phyloP scores from a whole-genome alignment of 2,888 invertebrate species.

The Mesochorus sp. region DNA sequence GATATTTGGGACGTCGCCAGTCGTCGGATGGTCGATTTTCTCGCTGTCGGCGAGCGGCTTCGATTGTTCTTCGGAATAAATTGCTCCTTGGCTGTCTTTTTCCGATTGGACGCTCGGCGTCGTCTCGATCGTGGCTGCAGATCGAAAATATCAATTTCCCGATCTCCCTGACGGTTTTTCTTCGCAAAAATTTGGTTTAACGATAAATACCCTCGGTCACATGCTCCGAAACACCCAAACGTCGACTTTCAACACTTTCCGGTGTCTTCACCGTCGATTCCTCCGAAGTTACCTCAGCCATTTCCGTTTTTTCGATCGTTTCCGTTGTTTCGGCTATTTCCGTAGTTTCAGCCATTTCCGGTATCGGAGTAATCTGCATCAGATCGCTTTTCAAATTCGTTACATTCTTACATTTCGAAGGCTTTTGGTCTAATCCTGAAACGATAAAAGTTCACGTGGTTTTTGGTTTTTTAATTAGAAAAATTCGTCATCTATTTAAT shows the following conservation, averaged over 20 bases:
- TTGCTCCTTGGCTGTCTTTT: not conserved
- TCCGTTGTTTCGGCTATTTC: not conserved
- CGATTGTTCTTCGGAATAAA: slow-evolving; percentile 35
- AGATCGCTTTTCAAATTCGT: not conserved
- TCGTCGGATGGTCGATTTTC: slow-evolving; percentile 2
- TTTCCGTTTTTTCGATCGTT: not conserved
- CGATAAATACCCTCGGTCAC: not conserved
- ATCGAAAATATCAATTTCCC: too few relatives aligned
- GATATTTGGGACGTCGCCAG: not conserved
- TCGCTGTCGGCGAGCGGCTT: not conserved
- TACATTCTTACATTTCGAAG: slow-evolving; percentile 47
- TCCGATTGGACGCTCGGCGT: not conserved
- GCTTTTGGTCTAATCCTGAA: slow-evolving; percentile 47
- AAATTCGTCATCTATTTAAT: not conserved
- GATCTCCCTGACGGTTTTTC: too few relatives aligned
- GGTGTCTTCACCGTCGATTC: not conserved
- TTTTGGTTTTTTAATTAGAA: not conserved
- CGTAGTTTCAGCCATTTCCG: not conserved
- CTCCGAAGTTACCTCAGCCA: not conserved
- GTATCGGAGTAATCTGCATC: not conserved
- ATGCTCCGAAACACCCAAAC: not conserved
- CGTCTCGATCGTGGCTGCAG: too few relatives aligned
- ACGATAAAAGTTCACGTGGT: too few relatives aligned
- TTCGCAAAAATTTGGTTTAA: not conserved
- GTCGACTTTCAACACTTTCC: not conserved